Evolutionary conservation across 2,113 vertebrate species (phyloP).

Genomic region (Monarcha castaneiventris): DNA sequence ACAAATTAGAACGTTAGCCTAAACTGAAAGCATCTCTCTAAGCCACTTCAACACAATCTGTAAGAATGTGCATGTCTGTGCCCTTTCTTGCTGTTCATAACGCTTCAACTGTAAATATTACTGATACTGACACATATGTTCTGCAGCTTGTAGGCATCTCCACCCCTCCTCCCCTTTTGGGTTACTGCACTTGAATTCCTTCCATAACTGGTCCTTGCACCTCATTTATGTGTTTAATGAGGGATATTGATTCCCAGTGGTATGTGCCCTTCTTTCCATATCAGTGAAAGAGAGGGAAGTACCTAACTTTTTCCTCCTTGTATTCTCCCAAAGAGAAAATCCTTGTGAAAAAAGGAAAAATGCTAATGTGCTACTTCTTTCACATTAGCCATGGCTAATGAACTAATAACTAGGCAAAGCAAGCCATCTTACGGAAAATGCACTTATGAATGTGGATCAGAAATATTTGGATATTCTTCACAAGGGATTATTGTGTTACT

Average conservation of each 20-base stretch:
- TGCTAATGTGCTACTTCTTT: not conserved
- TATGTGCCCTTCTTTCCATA: not conserved
- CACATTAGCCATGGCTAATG: not conserved
- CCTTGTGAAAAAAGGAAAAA: not conserved
- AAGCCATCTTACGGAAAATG: not conserved
- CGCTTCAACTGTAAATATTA: conserved; percentile 43
- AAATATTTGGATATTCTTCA: not conserved
- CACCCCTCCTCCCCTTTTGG: not conserved
- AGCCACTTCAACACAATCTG: conserved; percentile 54
- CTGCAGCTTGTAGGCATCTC: conserved; percentile 4
- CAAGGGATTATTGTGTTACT: not conserved
- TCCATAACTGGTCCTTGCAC: not conserved
- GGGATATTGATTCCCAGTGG: not conserved
- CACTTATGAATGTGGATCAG: not conserved
- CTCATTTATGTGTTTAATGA: not conserved
- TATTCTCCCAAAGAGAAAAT: not conserved
- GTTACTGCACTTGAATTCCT: conserved; percentile 5
- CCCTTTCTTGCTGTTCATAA: conserved; percentile 38
- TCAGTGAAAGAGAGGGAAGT: not conserved
- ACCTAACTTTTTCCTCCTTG: not conserved
- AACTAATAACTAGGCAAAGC: not conserved
- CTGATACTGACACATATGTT: conserved; percentile 49
- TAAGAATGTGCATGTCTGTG: conserved; percentile 27
- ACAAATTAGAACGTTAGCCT: conserved; percentile 49
- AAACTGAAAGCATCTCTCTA: conserved; percentile 50